phyloP scores from a whole-genome alignment of 1,140 invertebrate genomes.

The Drosophila suzukii region DNA sequence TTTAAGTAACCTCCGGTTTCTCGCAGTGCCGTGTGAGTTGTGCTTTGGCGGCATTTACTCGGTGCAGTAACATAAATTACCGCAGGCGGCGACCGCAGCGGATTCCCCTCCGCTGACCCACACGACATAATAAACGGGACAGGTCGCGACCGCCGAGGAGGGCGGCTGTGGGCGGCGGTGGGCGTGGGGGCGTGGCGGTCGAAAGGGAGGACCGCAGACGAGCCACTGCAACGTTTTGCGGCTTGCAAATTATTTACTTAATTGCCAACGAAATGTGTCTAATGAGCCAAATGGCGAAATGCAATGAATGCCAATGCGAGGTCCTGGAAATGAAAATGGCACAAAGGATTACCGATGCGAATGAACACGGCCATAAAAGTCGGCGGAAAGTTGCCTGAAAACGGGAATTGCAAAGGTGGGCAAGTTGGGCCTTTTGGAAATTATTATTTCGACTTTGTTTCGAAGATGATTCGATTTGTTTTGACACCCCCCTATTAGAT shows the following conservation, averaged over 20 bases:
- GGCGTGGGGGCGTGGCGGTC: background rate
- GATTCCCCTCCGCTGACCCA: slow-evolving; percentile 22
- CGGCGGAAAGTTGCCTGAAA: background rate
- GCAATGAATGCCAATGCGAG: slow-evolving; percentile 64
- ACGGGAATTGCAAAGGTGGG: background rate
- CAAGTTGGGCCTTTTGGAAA: background rate
- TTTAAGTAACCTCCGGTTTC: background rate
- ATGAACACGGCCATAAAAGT: slow-evolving; percentile 2
- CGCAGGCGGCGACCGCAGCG: slow-evolving; percentile 68
- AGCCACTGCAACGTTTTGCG: slow-evolving; percentile 74
- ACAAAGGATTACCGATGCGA: slow-evolving; percentile 31
- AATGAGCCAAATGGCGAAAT: slow-evolving; percentile 77
- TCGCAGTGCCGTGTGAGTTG: slow-evolving; percentile 53
- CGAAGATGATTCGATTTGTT: background rate
- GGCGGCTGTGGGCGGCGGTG: background rate
- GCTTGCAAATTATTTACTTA: slow-evolving; percentile 82
- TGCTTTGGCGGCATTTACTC: slow-evolving; percentile 79
- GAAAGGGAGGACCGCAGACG: slow-evolving; percentile 42
- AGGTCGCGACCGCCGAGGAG: slow-evolving; percentile 21
- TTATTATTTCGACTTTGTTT: background rate
- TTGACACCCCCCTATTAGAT: background rate
- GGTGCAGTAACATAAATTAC: slow-evolving; percentile 82
- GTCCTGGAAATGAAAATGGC: slow-evolving; percentile 17
- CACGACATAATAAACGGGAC: slow-evolving; percentile 71
- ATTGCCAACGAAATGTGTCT: slow-evolving; percentile 82